Conservation (phyloP, 2,113 vertebrate genomes). For the Meles meles region DNA sequence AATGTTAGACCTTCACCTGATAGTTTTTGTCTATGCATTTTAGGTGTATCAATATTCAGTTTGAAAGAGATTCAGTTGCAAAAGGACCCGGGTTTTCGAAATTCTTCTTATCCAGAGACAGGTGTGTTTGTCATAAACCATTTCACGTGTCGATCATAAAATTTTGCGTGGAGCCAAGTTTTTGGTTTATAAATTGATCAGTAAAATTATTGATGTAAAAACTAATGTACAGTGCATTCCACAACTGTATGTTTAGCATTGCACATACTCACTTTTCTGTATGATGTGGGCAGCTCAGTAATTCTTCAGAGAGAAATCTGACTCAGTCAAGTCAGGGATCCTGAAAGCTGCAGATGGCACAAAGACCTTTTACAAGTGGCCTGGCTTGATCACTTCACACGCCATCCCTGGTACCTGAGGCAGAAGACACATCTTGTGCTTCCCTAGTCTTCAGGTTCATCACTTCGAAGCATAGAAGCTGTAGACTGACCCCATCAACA, state of each 20-base stretch:
- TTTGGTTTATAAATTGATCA: constrained; percentile 67
- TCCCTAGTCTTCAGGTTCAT: constrained; percentile 71
- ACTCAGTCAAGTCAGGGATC: constrained; percentile 73
- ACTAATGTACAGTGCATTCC: constrained; percentile 73
- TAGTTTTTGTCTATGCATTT: constrained; percentile 70
- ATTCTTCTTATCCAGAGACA: constrained; percentile 95
- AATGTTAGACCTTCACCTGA: constrained; percentile 18
- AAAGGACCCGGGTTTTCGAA: constrained; percentile 98
- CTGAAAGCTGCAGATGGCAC: constrained; percentile 72
- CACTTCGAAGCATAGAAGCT: constrained; percentile 74
- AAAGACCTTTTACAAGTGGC: constrained; percentile 71
- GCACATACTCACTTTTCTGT: constrained; percentile 71
- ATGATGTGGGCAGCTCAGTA: constrained; percentile 75
- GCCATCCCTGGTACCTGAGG: constrained; percentile 63
- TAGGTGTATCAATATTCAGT: constrained; percentile 97
- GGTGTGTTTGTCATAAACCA: constrained; percentile 86
- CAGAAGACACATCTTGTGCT: constrained; percentile 72
- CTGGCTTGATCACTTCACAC: constrained; percentile 69
- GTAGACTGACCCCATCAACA: constrained; percentile 65
- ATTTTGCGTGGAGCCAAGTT: constrained; percentile 60
- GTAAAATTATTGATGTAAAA: constrained; percentile 71
- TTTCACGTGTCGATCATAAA: constrained; percentile 79
- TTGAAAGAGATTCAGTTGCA: constrained; percentile 98
- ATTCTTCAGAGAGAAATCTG: constrained; percentile 73
- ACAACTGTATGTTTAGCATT: constrained; percentile 71